A percentile compares a stretch with the other conserved stretches of the same genome.
Evolutionary conservation across 1,140 invertebrate species (phyloP).

Genomic region (Papilio glaucus): DNA sequence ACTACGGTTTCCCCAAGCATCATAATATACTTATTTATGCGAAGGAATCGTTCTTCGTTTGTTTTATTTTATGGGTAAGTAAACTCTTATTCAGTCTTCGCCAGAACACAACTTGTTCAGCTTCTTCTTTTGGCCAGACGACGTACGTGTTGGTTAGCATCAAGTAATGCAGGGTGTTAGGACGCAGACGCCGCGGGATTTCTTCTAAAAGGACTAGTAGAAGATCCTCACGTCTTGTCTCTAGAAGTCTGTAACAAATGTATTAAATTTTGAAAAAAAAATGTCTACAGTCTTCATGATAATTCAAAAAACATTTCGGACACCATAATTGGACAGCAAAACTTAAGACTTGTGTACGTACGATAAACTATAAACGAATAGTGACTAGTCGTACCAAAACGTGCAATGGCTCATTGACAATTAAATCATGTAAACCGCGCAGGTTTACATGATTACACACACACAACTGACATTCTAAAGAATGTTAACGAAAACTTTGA

Average conservation of each 20-base stretch:
- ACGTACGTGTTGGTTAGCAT: slow-evolving; percentile 87
- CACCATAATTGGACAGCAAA: too few relatives aligned
- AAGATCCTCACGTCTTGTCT: slow-evolving; percentile 85
- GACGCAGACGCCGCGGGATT: slow-evolving; percentile 83
- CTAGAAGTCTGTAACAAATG: slow-evolving; percentile 80
- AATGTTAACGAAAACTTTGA: neutral
- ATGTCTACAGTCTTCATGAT: too few relatives aligned
- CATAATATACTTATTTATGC: slow-evolving; percentile 56
- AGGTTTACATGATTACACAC: too few relatives aligned
- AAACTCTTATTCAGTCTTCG: slow-evolving; percentile 71
- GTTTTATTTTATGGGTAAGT: slow-evolving; percentile 57
- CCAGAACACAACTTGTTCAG: slow-evolving; percentile 76
- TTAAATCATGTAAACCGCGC: too few relatives aligned
- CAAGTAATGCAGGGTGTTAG: slow-evolving; percentile 85
- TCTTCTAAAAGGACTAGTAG: slow-evolving; percentile 86
- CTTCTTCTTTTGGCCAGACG: slow-evolving; percentile 83
- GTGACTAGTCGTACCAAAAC: too few relatives aligned
- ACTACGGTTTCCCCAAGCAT: neutral
- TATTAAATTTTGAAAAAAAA: too few relatives aligned
- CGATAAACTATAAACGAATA: too few relatives aligned
- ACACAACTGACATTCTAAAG: too few relatives aligned
- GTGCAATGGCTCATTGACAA: too few relatives aligned
- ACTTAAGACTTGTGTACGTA: too few relatives aligned
- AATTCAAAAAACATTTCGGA: too few relatives aligned
- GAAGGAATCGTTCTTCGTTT: slow-evolving; percentile 60